These are phyloP conservation scores for Palythoa caribaeorum DNA, from an alignment of 92 coral and sea anemone species.

Conservation along the genomic window DNA sequence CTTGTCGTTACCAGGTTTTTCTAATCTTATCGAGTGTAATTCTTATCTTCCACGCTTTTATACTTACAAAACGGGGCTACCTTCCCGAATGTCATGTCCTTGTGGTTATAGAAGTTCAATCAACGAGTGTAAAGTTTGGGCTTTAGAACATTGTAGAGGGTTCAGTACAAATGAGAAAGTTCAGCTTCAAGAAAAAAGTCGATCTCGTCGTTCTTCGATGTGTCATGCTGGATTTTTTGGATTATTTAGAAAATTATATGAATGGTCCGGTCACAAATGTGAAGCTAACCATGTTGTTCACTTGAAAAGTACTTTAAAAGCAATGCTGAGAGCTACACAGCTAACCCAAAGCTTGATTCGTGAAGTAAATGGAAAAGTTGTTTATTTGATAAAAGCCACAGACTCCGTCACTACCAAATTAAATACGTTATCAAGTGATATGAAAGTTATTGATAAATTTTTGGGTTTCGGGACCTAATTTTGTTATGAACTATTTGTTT, in stretches of 20 bases:
- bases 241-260: conserved; percentile 24
- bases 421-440: too few relatives aligned
- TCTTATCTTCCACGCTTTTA: conserved; percentile 44
- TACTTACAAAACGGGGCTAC: conserved; percentile 34
- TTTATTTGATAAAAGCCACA: too few relatives aligned
- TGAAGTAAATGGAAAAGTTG: too few relatives aligned
- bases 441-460: too few relatives aligned
- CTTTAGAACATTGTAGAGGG: conserved; percentile 15
- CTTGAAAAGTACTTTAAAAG: too few relatives aligned
- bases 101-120: conserved; percentile 23
- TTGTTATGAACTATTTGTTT: too few relatives aligned
- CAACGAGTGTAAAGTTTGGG: conserved; percentile 51
- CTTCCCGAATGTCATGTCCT: conserved; percentile 55
- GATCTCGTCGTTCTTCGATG: conserved; percentile 45
- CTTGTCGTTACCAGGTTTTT: conserved; percentile 36
- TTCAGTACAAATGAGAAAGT: conserved; percentile 38
- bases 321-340: too few relatives aligned
- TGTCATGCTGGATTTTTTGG: conserved; percentile 54
- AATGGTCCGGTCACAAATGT: too few relatives aligned
- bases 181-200: conserved; percentile 14
- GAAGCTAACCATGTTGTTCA: too few relatives aligned
- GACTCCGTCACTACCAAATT: too few relatives aligned
- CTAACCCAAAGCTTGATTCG: too few relatives aligned
- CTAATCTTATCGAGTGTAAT: conserved; percentile 53
- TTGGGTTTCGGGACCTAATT: too few relatives aligned